A percentile compares a stretch with the other conserved stretches of the same genome.
These are phyloP conservation scores for Scelioninae gen. 1 DNA, from an alignment of 2,888 invertebrate species.

Conservation along the genomic window DNA sequence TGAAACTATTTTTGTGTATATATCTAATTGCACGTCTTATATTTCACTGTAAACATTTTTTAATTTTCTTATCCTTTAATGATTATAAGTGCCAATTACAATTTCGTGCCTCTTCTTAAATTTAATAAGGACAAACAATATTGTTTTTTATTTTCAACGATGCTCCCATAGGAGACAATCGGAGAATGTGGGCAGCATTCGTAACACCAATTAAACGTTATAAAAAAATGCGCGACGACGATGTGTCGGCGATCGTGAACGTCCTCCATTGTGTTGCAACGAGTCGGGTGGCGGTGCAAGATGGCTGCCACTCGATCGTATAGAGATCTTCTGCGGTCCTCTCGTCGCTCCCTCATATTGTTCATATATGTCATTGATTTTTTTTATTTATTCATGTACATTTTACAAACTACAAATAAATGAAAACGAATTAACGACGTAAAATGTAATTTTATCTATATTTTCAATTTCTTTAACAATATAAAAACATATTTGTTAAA, in stretches of 20 bases:
- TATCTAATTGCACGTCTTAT: slow-evolving; percentile 9
- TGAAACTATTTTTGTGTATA: too few species aligned
- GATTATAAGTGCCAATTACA: not conserved
- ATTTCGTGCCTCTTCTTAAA: not conserved
- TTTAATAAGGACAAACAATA: slow-evolving; percentile 7
- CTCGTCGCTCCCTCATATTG: too few species aligned
- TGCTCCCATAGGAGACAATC: slow-evolving; percentile 41
- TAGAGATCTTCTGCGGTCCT: slow-evolving; percentile 5
- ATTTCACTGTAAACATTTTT: not conserved
- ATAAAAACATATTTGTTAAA: too few species aligned
- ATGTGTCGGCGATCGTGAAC: slow-evolving; percentile 54
- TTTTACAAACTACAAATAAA: too few species aligned
- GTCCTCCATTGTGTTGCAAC: slow-evolving; percentile 61
- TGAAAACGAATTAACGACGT: too few species aligned
- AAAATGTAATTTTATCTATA: too few species aligned
- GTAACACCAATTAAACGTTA: slow-evolving; percentile 46
- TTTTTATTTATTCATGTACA: too few species aligned
- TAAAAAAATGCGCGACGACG: slow-evolving; percentile 50
- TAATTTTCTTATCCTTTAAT: slow-evolving; percentile 18
- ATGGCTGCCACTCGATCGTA: slow-evolving; percentile 55
- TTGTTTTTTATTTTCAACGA: not conserved
- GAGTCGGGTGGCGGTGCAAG: slow-evolving; percentile 49
- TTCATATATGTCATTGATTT: not conserved
- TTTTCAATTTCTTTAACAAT: too few species aligned
- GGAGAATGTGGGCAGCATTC: slow-evolving; percentile 50